Evolutionary conservation across 2,113 vertebrate species (phyloP).

Genomic region (Macrotis lagotis): DNA sequence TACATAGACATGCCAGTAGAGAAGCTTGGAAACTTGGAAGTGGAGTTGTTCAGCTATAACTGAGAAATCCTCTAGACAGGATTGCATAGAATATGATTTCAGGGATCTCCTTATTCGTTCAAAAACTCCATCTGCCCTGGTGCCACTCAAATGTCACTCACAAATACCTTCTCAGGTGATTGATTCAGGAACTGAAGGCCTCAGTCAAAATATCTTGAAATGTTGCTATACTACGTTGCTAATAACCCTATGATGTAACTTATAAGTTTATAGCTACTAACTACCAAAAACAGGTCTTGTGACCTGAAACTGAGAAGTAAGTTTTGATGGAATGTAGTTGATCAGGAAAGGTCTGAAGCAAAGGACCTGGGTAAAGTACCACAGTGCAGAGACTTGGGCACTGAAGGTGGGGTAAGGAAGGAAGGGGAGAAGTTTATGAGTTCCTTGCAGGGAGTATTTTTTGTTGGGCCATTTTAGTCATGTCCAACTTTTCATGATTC

Average conservation of each 20-base stretch:
- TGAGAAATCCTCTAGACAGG: not conserved
- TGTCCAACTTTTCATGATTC: too few species aligned
- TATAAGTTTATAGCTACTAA: not conserved
- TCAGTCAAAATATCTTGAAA: not conserved
- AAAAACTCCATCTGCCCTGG: not conserved
- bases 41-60: not conserved
- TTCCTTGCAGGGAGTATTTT: not conserved
- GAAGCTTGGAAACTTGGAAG: not conserved
- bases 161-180: too few species aligned
- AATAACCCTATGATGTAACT: not conserved
- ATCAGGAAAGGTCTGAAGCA: not conserved
- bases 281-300: not conserved
- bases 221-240: not conserved
- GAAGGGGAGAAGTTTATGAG: not conserved
- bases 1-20: not conserved
- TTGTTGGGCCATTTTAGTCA: too few species aligned
- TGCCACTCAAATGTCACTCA: too few species aligned
- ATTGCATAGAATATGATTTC: not conserved
- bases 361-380: not conserved
- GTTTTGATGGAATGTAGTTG: not conserved
- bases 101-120: not conserved
- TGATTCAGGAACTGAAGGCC: too few species aligned
- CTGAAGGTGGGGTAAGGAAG: not conserved
- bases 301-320: not conserved
- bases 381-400: not conserved